Percentiles rank a stretch among this genome's conserved stretches.
phyloP scores from a whole-genome alignment of 2,888 invertebrate species.

The Meandrusa payeni region DNA sequence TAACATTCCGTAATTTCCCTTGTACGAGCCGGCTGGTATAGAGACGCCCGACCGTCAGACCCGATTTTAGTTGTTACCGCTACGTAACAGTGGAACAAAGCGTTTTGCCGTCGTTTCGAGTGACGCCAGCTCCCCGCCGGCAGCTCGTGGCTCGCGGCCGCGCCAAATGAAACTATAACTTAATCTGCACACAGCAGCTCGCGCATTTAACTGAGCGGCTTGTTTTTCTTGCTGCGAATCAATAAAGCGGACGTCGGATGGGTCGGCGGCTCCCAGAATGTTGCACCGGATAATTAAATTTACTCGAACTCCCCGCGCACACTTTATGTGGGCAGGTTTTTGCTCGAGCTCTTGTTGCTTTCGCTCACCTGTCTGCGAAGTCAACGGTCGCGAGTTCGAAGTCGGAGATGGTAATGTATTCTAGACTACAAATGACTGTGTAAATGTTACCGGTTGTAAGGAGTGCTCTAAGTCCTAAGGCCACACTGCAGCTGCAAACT shows the following conservation, averaged over 20 bases:
- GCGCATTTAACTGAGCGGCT: slow-evolving; percentile 31
- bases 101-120: too few relatives aligned
- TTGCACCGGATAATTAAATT: slow-evolving; percentile 8
- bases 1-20: too few relatives aligned
- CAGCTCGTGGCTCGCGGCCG: not conserved
- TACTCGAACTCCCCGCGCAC: not conserved
- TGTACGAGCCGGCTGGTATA: too few relatives aligned
- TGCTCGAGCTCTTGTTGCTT: not conserved
- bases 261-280: not conserved
- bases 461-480: too few relatives aligned
- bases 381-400: too few relatives aligned
- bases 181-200: slow-evolving; percentile 32
- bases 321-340: slow-evolving; percentile 8
- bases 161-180: slow-evolving; percentile 30
- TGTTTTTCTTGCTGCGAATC: slow-evolving; percentile 35
- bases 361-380: slow-evolving; percentile 7
- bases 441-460: too few relatives aligned
- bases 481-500: too few relatives aligned
- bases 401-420: too few relatives aligned
- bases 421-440: too few relatives aligned
- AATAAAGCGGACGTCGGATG: slow-evolving; percentile 24
- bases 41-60: too few relatives aligned
- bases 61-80: too few relatives aligned
- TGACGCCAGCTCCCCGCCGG: too few relatives aligned
- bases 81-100: not conserved